phyloP scores from a whole-genome alignment of 2,888 invertebrate genomes.

The Craniophora ligustri region DNA sequence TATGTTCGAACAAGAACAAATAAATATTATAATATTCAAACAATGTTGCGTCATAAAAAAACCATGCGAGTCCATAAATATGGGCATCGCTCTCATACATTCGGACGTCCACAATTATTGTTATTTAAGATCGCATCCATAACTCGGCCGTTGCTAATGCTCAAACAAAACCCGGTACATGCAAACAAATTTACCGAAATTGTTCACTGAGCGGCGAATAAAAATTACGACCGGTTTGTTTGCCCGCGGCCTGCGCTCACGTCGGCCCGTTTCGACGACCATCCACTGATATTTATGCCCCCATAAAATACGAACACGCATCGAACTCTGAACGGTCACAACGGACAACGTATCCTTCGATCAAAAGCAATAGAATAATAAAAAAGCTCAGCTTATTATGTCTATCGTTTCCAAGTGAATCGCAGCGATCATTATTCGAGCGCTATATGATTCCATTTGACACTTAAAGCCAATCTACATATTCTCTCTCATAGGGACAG shows the following conservation, averaged over 20 bases:
- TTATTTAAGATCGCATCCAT: slow-evolving; percentile 78
- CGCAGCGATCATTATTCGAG: slow-evolving; percentile 50
- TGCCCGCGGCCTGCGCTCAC: slow-evolving; percentile 66
- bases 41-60: slow-evolving; percentile 53
- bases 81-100: slow-evolving; percentile 51
- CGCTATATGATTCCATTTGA: slow-evolving; percentile 39
- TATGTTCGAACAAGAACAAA: slow-evolving; percentile 40
- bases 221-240: slow-evolving; percentile 80
- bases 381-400: slow-evolving; percentile 64
- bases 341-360: slow-evolving; percentile 71
- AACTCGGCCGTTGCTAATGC: slow-evolving; percentile 76
- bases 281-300: slow-evolving; percentile 79
- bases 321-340: slow-evolving; percentile 63
- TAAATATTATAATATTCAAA: slow-evolving; percentile 57
- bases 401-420: slow-evolving; percentile 50
- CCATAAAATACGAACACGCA: slow-evolving; percentile 83
- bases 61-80: slow-evolving; percentile 54
- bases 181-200: slow-evolving; percentile 87
- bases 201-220: slow-evolving; percentile 76
- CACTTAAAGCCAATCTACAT: slow-evolving; percentile 44
- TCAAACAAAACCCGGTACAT: slow-evolving; percentile 79
- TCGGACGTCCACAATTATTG: slow-evolving; percentile 69
- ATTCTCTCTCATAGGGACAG: slow-evolving; percentile 29
- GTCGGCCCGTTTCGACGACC: slow-evolving; percentile 56
- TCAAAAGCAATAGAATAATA: slow-evolving; percentile 75